Conservation (phyloP, 92 coral and sea anemone genomes). For the Parazoanthus atlanticus region DNA sequence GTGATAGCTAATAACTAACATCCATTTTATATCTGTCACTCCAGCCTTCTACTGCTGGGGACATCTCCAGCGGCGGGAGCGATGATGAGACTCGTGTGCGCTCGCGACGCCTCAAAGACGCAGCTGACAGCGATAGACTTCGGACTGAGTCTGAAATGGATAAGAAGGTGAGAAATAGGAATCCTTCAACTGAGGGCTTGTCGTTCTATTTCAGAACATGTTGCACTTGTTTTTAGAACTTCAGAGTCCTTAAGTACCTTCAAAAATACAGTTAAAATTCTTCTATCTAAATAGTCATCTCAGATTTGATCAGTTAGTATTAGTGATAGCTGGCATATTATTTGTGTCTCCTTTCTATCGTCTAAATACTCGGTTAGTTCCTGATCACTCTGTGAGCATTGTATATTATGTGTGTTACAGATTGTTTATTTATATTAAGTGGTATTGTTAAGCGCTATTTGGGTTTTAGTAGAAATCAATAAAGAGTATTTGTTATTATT, state of each 20-base stretch:
- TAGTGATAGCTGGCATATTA: too few relatives aligned
- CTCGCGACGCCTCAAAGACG: conserved; percentile 41
- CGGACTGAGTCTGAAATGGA: conserved; percentile 61
- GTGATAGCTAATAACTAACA: background rate
- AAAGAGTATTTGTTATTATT: too few relatives aligned
- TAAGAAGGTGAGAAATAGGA: conserved; percentile 16
- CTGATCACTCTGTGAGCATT: too few relatives aligned
- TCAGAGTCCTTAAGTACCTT: background rate
- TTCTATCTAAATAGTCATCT: too few relatives aligned
- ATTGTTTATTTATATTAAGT: too few relatives aligned
- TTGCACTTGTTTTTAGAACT: background rate
- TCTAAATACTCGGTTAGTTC: too few relatives aligned
- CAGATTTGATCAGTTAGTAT: too few relatives aligned
- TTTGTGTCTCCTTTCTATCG: too few relatives aligned
- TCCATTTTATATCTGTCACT: background rate
- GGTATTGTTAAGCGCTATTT: too few relatives aligned
- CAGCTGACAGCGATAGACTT: conserved; percentile 48
- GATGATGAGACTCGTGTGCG: conserved; percentile 45
- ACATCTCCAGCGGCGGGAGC: conserved; percentile 74
- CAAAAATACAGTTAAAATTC: too few relatives aligned
- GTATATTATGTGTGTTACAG: too few relatives aligned
- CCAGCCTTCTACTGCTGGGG: conserved; percentile 84
- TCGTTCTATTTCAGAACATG: background rate
- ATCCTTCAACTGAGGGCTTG: background rate
- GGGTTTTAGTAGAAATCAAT: too few relatives aligned